Conservation (phyloP, 2,797 vertebrate genomes). For the Mallotus villosus region DNA sequence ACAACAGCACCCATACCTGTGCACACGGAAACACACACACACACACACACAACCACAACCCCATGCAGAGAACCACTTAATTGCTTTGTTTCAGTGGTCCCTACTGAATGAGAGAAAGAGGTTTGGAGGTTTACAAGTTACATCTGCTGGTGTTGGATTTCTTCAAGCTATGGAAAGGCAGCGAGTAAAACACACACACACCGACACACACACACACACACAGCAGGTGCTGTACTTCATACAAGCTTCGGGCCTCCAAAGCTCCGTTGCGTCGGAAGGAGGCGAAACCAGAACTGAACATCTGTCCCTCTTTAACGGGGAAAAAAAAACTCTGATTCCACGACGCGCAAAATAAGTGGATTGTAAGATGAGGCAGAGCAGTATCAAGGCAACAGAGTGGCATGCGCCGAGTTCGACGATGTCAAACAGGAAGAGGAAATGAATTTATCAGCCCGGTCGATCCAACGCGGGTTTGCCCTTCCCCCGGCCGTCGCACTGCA, state of each 20-base stretch:
- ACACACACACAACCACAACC: constrained; percentile 24
- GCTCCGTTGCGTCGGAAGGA: constrained; percentile 41
- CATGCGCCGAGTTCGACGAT: constrained; percentile 36
- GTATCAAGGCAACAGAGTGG: constrained; percentile 37
- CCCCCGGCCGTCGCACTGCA: constrained; percentile 17
- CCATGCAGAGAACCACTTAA: constrained; percentile 54
- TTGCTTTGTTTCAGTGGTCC: constrained; percentile 70
- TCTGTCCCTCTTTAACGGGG: constrained; percentile 52
- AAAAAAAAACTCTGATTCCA: constrained; percentile 33
- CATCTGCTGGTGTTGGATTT: constrained; percentile 75
- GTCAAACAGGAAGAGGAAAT: constrained; percentile 48
- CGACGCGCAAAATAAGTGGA: too few species aligned
- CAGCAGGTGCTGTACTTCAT: constrained; percentile 55
- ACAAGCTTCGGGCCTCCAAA: constrained; percentile 32
- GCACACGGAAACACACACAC: constrained; percentile 8
- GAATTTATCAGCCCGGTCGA: constrained; percentile 43
- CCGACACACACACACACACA: constrained; percentile 31
- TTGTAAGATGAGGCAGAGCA: constrained; percentile 34
- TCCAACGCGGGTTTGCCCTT: constrained; percentile 1
- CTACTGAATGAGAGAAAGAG: constrained; percentile 56
- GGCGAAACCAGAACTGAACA: constrained; percentile 55
- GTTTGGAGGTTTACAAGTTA: constrained; percentile 63
- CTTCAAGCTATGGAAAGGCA: constrained; percentile 56
- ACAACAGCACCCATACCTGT: constrained; percentile 30
- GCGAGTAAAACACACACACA: constrained; percentile 34